These are phyloP conservation scores for Bibio marci DNA, from an alignment of 2,888 invertebrate species.

Conservation along the genomic window DNA sequence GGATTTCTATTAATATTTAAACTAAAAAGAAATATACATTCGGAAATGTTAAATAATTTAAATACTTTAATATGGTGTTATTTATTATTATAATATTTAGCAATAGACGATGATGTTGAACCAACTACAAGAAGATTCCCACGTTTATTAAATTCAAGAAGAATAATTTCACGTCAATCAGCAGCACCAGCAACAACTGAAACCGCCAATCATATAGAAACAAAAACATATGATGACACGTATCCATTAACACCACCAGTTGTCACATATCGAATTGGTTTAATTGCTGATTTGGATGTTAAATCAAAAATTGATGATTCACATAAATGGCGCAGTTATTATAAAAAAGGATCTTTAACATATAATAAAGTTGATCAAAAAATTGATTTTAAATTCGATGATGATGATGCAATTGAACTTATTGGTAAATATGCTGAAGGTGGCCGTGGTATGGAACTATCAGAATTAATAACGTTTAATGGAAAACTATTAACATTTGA, in stretches of 20 bases:
- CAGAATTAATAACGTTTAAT: constrained; percentile 85
- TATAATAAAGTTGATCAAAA: constrained; percentile 42
- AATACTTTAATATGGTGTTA: no score
- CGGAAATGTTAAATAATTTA: no score
- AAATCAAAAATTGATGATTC: constrained; percentile 56
- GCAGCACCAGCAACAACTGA: no score
- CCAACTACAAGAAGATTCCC: no score
- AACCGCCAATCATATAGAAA: no score
- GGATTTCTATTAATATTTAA: no score
- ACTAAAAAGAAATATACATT: no score
- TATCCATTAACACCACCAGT: constrained; percentile 70
- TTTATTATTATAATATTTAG: no score
- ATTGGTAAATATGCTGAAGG: constrained; percentile 60
- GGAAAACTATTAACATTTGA: constrained; percentile 81
- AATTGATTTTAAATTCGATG: constrained; percentile 40
- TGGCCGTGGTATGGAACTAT: constrained; percentile 92
- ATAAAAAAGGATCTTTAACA: constrained; percentile 62
- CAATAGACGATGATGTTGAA: no score
- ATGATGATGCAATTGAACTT: constrained; percentile 26
- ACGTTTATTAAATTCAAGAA: no score
- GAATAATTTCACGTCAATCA: no score
- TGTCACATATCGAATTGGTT: constrained; percentile 59
- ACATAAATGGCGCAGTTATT: constrained; percentile 65
- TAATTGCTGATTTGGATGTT: constrained; percentile 87
- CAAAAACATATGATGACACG: no score